Evolutionary conservation across 1,140 invertebrate species (phyloP), one percentile per base, ranked within the genome.

Genomic region (Eubasilissa regina): DNA sequence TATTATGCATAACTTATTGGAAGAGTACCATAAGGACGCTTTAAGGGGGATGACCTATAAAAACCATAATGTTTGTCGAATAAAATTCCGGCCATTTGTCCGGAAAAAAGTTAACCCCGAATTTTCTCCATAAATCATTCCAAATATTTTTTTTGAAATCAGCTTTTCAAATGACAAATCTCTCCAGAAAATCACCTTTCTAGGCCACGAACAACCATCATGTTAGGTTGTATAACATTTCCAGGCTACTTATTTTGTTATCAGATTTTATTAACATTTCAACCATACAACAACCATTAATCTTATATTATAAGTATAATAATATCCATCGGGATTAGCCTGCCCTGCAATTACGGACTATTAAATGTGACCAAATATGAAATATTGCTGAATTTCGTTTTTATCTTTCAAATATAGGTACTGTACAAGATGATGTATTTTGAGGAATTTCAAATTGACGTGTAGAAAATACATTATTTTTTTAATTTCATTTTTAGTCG

Each of bases 281-380:
- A 6, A 8, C 44, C 10, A 13, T 70, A 17, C 66, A 62, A n/a
- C 12, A 0, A 48, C 47, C 45, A 70, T 70, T 70, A 70, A 70
- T 70, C 66, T 70, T 70, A 48, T 70, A 48, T 11, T 25, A 48
- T 70, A 48, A 21, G 44, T 48, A 70, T 48, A 47, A 51, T 51
- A 70, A 70, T 70, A 70, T 70, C 19, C 44, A 70, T 70, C 19
- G 66, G 45, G 51, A 47, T 48, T 70, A 17, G 66, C 35, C 10
- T 12, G 15, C 10, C 66, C 66, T 51, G 45, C 66, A 70, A 70
- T 70, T 70, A 70, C 45, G 66, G 21, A 70, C 45, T 19, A 70
- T 70, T 19, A 51, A 70, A 70, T 48, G 44, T 51, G 47, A 51
- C 15, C 15, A 15, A 51, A 15, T 51, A 12, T 15, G n/a, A 13